A percentile compares a stretch with the other conserved stretches of the same genome.
Evolutionary conservation across 1,140 invertebrate species (phyloP).

Genomic region (Drosophila tsacasi): DNA sequence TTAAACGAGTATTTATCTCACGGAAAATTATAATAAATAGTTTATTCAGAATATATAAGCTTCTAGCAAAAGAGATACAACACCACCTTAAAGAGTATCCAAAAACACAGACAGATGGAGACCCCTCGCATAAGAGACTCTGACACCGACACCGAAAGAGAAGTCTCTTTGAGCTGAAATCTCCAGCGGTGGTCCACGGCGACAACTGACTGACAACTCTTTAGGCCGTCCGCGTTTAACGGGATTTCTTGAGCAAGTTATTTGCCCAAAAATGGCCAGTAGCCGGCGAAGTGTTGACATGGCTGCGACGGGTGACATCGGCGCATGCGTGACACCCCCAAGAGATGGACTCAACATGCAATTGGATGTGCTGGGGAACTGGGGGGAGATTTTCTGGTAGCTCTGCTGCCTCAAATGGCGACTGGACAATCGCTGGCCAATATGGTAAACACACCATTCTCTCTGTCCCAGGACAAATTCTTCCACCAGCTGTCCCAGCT

Average conservation of each 20-base stretch:
- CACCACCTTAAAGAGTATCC: not conserved
- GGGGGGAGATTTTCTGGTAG: no score
- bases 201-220: slow-evolving; percentile 81
- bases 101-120: slow-evolving; percentile 14
- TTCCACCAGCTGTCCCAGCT: slow-evolving; percentile 48
- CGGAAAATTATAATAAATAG: no score
- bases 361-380: not conserved
- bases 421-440: slow-evolving; percentile 8
- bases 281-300: slow-evolving; percentile 66
- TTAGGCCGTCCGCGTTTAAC: slow-evolving; percentile 57
- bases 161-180: slow-evolving; percentile 18
- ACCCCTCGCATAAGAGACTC: not conserved
- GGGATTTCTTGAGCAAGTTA: slow-evolving; percentile 70
- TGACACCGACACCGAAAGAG: slow-evolving; percentile 17
- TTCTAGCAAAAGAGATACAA: no score
- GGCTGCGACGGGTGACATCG: slow-evolving; percentile 72
- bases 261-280: slow-evolving; percentile 77
- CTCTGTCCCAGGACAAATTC: slow-evolving; percentile 65
- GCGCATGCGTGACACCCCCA: slow-evolving; percentile 74
- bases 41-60: not conserved
- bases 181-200: slow-evolving; percentile 68
- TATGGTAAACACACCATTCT: slow-evolving; percentile 69
- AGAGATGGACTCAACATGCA: slow-evolving; percentile 16
- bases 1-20: not conserved
- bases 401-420: not conserved